These are phyloP conservation scores for Drosophila yakuba DNA, from an alignment of 1,140 invertebrate genomes.

Conservation along the genomic window DNA sequence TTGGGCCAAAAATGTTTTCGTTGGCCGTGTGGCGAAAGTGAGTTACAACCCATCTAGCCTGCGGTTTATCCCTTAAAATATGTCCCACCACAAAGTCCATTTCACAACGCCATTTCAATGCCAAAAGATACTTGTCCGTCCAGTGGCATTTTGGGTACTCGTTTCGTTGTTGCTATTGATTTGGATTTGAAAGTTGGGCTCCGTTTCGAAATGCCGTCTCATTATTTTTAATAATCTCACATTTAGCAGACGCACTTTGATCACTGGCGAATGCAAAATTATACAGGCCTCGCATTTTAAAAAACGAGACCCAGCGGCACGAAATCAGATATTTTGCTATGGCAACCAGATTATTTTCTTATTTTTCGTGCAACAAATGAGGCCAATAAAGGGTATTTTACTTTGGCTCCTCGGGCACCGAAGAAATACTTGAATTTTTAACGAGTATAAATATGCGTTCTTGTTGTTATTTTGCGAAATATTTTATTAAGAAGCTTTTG, in stretches of 20 bases:
- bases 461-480: neutral
- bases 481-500: too few species aligned
- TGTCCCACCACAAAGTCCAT: constrained; percentile 2
- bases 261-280: constrained; percentile 39
- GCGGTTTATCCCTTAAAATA: constrained; percentile 34
- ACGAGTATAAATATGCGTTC: neutral
- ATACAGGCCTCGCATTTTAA: constrained; percentile 16
- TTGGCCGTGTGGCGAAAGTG: constrained; percentile 16
- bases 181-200: constrained; percentile 12
- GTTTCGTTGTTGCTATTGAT: constrained; percentile 15
- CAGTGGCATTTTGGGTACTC: neutral
- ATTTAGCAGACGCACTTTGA: constrained; percentile 43
- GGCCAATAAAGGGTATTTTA: constrained; percentile 31
- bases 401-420: neutral
- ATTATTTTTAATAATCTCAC: constrained; percentile 60
- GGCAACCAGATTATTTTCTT: constrained; percentile 19
- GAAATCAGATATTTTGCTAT: constrained; percentile 27
- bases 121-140: neutral
- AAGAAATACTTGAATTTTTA: neutral
- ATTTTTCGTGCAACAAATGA: constrained; percentile 38
- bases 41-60: constrained; percentile 29
- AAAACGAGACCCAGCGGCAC: neutral
- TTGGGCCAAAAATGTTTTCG: constrained; percentile 18
- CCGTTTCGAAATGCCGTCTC: constrained; percentile 26
- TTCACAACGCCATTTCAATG: neutral